Evolutionary conservation across 2,113 vertebrate species (phyloP).

Genomic region (Microcebus tavaratra): DNA sequence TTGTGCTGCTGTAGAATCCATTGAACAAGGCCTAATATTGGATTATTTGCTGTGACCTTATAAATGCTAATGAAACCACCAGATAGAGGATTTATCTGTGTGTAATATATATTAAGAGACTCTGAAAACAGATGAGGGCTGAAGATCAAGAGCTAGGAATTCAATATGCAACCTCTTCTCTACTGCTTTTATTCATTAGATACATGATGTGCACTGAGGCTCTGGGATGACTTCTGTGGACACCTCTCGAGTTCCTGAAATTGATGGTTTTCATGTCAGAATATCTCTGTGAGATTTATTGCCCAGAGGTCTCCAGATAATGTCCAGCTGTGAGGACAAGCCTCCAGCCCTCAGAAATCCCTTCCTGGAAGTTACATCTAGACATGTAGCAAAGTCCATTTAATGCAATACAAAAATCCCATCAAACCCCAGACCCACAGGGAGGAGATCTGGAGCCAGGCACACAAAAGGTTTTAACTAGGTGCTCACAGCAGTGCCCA

Average conservation of each 20-base stretch:
- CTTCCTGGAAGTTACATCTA: background rate
- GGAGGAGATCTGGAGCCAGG: background rate
- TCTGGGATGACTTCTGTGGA: background rate
- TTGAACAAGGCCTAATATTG: background rate
- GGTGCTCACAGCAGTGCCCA: background rate
- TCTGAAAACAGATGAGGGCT: background rate
- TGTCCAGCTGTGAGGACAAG: background rate
- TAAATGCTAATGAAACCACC: background rate
- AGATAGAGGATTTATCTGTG: background rate
- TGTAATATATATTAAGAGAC: background rate
- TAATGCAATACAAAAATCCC: background rate
- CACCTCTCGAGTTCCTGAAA: background rate
- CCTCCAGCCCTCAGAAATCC: background rate
- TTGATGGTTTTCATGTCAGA: background rate
- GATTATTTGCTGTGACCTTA: background rate
- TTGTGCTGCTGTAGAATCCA: background rate
- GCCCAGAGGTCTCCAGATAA: background rate
- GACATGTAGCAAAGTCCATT: background rate
- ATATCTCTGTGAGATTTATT: conserved; percentile 22
- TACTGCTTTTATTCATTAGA: background rate
- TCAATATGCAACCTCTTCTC: background rate
- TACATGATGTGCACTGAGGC: background rate
- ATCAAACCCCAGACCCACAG: background rate
- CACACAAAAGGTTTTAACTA: background rate
- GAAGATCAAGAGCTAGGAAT: background rate